A percentile compares a stretch with the other conserved stretches of the same genome.
These are phyloP conservation scores for Anas platyrhynchos DNA, from an alignment of 2,113 vertebrate genomes.

Conservation along the genomic window DNA sequence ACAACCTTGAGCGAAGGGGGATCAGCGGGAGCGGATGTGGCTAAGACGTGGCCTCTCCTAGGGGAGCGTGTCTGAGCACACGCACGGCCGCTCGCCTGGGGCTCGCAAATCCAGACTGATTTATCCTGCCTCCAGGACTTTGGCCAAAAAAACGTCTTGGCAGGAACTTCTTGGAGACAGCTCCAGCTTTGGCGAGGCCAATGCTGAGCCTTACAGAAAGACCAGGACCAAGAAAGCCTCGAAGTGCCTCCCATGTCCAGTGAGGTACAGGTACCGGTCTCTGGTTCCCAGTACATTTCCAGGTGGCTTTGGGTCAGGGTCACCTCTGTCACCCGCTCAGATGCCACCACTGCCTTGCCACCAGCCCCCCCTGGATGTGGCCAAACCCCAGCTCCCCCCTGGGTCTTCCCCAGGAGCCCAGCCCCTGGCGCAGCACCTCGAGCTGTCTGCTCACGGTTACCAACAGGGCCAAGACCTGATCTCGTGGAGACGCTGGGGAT, in stretches of 20 bases:
- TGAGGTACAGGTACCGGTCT: background rate
- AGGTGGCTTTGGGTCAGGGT: accelerated
- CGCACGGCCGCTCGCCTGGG: background rate
- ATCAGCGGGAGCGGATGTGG: background rate
- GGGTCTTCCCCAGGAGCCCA: background rate
- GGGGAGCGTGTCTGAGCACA: constrained; percentile 1
- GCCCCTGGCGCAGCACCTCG: background rate
- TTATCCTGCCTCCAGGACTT: constrained; percentile 39
- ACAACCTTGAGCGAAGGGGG: background rate
- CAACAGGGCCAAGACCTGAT: constrained; percentile 19
- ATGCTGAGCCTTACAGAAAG: background rate
- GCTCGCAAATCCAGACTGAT: constrained; percentile 28
- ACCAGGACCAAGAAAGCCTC: background rate
- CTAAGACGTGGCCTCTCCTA: background rate
- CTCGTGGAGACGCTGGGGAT: background rate
- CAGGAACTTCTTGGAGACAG: constrained; percentile 17
- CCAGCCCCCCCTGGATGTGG: background rate
- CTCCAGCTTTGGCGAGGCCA: constrained; percentile 23
- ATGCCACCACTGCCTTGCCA: background rate
- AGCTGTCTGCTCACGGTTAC: background rate
- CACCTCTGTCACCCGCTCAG: background rate
- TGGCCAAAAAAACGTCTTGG: constrained; percentile 40
- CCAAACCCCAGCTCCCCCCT: background rate
- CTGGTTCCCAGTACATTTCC: background rate
- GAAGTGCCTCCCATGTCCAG: background rate